Percentiles rank a stretch among this genome's conserved stretches.
Evolutionary conservation across 1,140 invertebrate genomes (phyloP).

Genomic region (Carcinoscorpius rotundicauda): DNA sequence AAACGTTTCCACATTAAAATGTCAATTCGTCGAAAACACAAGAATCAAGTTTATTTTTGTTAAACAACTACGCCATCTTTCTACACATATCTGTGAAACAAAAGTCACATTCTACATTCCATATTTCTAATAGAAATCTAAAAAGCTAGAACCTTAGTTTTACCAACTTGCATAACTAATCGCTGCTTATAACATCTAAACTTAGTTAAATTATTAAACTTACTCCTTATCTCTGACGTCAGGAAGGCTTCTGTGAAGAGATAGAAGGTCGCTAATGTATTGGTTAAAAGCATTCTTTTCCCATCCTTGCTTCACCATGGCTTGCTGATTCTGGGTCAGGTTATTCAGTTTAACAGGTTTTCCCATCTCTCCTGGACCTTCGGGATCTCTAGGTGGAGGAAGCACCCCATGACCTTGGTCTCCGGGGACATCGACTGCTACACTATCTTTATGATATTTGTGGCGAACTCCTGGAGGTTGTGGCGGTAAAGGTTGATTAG

Average conservation of each 20-base stretch:
- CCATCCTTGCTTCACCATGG: slow-evolving; percentile 87
- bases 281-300: slow-evolving; percentile 97
- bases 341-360: slow-evolving; percentile 64
- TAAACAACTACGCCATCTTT: too few species aligned
- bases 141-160: too few species aligned
- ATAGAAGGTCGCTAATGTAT: slow-evolving; percentile 94
- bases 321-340: slow-evolving; percentile 65
- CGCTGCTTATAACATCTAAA: too few species aligned
- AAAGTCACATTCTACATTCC: too few species aligned
- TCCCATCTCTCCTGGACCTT: slow-evolving; percentile 64
- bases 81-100: too few species aligned
- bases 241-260: slow-evolving; percentile 80
- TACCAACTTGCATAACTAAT: too few species aligned
- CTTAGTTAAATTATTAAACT: slow-evolving; percentile 21
- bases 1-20: too few species aligned
- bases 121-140: too few species aligned
- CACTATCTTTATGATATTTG: neutral
- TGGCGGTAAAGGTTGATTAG: too few species aligned
- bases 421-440: neutral
- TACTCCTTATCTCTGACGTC: slow-evolving; percentile 62
- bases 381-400: slow-evolving; percentile 28
- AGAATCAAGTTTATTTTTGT: too few species aligned
- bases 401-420: slow-evolving; percentile 6
- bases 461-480: too few species aligned
- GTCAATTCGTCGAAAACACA: too few species aligned